phyloP scores from a whole-genome alignment of 1,140 invertebrate species.

The Drosophila nasuta region DNA sequence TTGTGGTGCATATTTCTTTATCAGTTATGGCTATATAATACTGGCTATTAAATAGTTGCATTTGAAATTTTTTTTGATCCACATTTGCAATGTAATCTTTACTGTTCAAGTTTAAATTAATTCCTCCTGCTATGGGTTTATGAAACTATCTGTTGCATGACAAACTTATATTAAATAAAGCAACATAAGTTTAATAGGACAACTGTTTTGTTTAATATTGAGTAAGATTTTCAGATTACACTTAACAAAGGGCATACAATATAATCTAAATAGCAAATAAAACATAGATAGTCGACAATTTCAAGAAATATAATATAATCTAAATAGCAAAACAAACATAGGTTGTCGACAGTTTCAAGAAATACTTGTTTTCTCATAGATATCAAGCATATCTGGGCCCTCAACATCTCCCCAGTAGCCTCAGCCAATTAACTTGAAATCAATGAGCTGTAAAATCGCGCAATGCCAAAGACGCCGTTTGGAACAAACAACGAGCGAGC shows the following conservation, averaged over 20 bases:
- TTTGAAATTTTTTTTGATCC: too few species aligned
- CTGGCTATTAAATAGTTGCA: too few species aligned
- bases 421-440: constrained; percentile 75
- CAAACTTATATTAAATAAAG: too few species aligned
- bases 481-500: neutral
- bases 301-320: neutral
- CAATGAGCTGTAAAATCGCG: constrained; percentile 75
- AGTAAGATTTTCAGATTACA: too few species aligned
- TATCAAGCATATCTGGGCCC: constrained; percentile 14
- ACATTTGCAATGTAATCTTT: too few species aligned
- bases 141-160: too few species aligned
- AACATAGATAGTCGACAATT: neutral
- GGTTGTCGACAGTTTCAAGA: neutral
- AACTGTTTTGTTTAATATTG: too few species aligned
- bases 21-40: too few species aligned
- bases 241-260: neutral
- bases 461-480: constrained; percentile 53
- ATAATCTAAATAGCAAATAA: neutral
- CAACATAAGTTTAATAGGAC: too few species aligned
- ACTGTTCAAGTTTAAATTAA: too few species aligned
- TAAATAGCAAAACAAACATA: neutral
- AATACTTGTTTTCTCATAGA: constrained; percentile 22
- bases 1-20: too few species aligned
- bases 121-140: too few species aligned
- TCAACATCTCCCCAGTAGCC: constrained; percentile 25